phyloP scores from a whole-genome alignment of 2,888 invertebrate species.

The Pogonocherus hispidulus region DNA sequence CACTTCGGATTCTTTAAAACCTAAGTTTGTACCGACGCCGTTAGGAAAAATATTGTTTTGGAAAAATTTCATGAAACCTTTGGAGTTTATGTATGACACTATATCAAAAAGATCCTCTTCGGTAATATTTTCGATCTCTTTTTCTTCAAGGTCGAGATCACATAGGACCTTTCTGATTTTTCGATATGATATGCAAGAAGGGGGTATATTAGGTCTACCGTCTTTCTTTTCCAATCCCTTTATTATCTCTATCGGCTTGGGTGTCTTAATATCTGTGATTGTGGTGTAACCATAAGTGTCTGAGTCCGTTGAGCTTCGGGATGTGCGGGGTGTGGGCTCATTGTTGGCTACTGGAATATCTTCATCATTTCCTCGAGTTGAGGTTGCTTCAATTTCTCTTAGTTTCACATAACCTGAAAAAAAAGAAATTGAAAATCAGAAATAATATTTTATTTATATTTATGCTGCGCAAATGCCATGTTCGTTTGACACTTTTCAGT shows the following conservation, averaged over 20 bases:
- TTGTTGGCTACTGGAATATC: constrained; percentile 32
- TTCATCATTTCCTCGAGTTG: constrained; percentile 1
- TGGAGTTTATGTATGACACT: constrained; percentile 74
- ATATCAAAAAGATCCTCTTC: constrained; percentile 57
- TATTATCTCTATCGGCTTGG: constrained; percentile 49
- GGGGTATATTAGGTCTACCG: constrained; percentile 69
- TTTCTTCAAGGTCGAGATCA: constrained; percentile 50
- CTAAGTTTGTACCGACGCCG: constrained; percentile 73
- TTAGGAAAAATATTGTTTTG: constrained; percentile 74
- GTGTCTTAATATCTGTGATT: constrained; percentile 42
- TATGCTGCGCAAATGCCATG: too few species aligned
- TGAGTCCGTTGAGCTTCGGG: constrained; percentile 43
- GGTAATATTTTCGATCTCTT: constrained; percentile 44
- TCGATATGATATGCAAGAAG: constrained; percentile 70
- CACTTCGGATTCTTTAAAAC: constrained; percentile 72
- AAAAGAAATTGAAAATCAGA: too few species aligned
- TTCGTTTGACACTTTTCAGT: too few species aligned
- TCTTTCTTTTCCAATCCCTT: constrained; percentile 51
- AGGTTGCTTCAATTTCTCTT: constrained; percentile 32
- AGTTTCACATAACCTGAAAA: constrained; percentile 72
- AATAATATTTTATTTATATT: too few species aligned
- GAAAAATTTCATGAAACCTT: constrained; percentile 79
- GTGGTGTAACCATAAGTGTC: constrained; percentile 40
- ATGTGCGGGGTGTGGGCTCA: constrained; percentile 42
- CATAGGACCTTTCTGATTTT: constrained; percentile 67